Evolutionary conservation across 2,113 vertebrate species (phyloP).

Genomic region (Trochalopteron elliotii): DNA sequence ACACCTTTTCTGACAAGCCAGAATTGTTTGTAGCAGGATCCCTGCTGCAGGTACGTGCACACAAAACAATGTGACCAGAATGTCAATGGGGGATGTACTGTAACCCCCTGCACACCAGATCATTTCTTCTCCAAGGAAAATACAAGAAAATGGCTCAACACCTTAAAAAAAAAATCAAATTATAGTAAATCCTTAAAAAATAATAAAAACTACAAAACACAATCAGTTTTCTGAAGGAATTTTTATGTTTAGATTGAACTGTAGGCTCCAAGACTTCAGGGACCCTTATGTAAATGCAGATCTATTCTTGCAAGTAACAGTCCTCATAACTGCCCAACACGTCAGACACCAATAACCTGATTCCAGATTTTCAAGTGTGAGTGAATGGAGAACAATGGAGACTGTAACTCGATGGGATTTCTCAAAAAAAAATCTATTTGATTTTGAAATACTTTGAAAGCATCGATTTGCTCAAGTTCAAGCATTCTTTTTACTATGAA

Average conservation of each 20-base stretch:
- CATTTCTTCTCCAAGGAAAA: not conserved
- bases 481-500: not conserved
- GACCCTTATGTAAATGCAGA: not conserved
- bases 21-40: not conserved
- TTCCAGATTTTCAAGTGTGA: not conserved
- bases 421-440: not conserved
- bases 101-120: not conserved
- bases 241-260: not conserved
- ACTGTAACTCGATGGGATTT: not conserved
- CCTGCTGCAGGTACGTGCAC: not conserved
- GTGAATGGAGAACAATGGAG: not conserved
- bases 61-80: not conserved
- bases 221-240: not conserved
- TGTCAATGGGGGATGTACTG: accelerated
- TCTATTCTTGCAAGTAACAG: not conserved
- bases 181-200: not conserved
- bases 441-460: not conserved
- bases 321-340: accelerated
- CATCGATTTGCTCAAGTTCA: not conserved
- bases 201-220: not conserved
- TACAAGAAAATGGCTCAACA: not conserved
- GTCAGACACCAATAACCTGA: not conserved
- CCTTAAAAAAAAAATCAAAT: not conserved
- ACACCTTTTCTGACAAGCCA: not conserved
- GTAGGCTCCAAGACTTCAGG: not conserved